Conservation (phyloP, 2,797 vertebrate genomes). For the Cygnus olor region DNA sequence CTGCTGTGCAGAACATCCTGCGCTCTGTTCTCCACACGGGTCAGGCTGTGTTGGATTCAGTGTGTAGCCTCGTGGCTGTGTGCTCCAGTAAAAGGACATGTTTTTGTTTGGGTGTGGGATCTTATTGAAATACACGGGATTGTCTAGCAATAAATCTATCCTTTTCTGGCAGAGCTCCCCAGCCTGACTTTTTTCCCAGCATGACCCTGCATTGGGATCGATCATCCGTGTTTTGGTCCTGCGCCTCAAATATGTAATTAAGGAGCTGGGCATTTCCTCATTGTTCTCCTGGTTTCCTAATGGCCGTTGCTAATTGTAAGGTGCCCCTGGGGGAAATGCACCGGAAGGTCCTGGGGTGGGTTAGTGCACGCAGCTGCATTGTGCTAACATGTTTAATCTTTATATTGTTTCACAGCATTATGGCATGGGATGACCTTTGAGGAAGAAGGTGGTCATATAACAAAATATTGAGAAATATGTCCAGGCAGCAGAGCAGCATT, state of each 20-base stretch:
- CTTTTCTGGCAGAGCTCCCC: background rate
- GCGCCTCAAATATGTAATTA: background rate
- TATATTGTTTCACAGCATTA: background rate
- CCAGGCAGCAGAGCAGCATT: background rate
- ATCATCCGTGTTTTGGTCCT: background rate
- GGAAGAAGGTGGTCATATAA: background rate
- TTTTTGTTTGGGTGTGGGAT: background rate
- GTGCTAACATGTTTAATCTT: background rate
- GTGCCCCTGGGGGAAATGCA: background rate
- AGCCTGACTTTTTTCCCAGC: background rate
- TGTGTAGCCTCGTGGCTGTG: background rate
- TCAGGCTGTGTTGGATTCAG: background rate
- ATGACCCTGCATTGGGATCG: background rate
- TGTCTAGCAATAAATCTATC: background rate
- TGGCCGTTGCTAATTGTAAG: background rate
- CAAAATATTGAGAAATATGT: background rate
- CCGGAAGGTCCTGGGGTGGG: constrained; percentile 21
- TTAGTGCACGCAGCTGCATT: background rate
- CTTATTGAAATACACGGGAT: background rate
- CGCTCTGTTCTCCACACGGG: accelerated
- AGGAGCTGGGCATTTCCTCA: background rate
- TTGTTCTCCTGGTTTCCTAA: constrained; percentile 43
- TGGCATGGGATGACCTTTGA: background rate
- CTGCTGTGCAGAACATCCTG: background rate
- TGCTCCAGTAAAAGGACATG: background rate